These are phyloP conservation scores for Lasioglossum calceatum DNA, from an alignment of 2,888 invertebrate species.

Conservation along the genomic window DNA sequence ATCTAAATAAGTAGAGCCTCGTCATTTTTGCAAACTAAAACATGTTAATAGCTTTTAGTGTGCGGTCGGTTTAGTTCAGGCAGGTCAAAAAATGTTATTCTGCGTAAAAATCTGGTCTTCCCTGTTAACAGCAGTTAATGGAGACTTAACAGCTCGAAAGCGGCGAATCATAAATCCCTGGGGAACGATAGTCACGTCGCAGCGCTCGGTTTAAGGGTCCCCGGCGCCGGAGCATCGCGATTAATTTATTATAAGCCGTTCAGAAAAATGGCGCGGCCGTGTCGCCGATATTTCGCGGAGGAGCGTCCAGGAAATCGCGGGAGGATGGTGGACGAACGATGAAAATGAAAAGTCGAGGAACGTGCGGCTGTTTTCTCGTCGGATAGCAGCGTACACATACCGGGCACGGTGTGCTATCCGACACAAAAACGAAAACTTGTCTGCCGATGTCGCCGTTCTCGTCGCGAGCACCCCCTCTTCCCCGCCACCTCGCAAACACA, in stretches of 20 bases:
- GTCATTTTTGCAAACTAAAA: no score
- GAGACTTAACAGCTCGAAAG: background rate
- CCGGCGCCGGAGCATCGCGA: background rate
- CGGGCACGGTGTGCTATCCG: conserved; percentile 14
- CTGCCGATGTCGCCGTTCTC: conserved; percentile 47
- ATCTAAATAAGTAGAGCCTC: no score
- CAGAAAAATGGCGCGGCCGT: background rate
- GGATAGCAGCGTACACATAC: conserved; percentile 56
- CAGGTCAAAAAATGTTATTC: no score
- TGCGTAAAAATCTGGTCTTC: background rate
- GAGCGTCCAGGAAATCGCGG: background rate
- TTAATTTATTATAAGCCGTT: background rate
- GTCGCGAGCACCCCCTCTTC: background rate
- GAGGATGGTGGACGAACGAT: conserved; percentile 13
- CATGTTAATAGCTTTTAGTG: no score
- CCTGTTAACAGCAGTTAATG: background rate
- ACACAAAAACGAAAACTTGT: conserved; percentile 63
- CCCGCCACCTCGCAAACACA: conserved; percentile 11
- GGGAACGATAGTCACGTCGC: background rate
- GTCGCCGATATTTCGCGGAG: background rate
- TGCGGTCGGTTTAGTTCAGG: no score
- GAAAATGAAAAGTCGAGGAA: conserved; percentile 60
- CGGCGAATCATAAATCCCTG: background rate
- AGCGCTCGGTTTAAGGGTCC: background rate
- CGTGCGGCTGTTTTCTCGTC: conserved; percentile 41